Conservation (phyloP, 1,140 invertebrate species). For the Meloidogyne exigua region DNA sequence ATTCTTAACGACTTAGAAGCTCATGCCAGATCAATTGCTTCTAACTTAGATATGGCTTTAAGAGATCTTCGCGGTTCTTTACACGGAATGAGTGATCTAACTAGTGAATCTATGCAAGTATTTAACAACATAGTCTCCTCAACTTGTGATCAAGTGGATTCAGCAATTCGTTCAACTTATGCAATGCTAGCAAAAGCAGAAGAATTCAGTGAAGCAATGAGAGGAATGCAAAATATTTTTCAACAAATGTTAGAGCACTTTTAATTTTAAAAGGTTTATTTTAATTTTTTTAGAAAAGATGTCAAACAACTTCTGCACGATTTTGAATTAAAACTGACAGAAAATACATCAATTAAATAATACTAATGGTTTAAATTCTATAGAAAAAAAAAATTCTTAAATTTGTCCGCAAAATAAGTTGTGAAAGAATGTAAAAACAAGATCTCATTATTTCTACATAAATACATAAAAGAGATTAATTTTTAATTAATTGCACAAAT, state of each 20-base stretch:
- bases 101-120: conserved; percentile 42
- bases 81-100: conserved; percentile 45
- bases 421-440: too few relatives aligned
- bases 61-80: conserved; percentile 45
- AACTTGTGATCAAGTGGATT: conserved; percentile 41
- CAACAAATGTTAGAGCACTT: conserved; percentile 39
- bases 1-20: conserved; percentile 36
- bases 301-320: not conserved
- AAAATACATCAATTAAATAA: not conserved
- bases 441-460: too few relatives aligned
- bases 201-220: conserved; percentile 37
- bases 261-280: not conserved
- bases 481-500: too few relatives aligned
- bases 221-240: conserved; percentile 32
- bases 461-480: too few relatives aligned
- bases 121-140: conserved; percentile 39
- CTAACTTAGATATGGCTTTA: conserved; percentile 46
- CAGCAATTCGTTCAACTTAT: conserved; percentile 44
- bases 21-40: conserved; percentile 47
- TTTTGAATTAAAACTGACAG: not conserved
- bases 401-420: too few relatives aligned
- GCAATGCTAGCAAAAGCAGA: conserved; percentile 46
- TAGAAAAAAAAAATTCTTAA: not conserved
- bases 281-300: not conserved
- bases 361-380: not conserved